Percentiles rank a stretch among this genome's conserved stretches.
These are phyloP conservation scores for Melanchra persicariae DNA, from an alignment of 2,888 invertebrate species.

Conservation along the genomic window DNA sequence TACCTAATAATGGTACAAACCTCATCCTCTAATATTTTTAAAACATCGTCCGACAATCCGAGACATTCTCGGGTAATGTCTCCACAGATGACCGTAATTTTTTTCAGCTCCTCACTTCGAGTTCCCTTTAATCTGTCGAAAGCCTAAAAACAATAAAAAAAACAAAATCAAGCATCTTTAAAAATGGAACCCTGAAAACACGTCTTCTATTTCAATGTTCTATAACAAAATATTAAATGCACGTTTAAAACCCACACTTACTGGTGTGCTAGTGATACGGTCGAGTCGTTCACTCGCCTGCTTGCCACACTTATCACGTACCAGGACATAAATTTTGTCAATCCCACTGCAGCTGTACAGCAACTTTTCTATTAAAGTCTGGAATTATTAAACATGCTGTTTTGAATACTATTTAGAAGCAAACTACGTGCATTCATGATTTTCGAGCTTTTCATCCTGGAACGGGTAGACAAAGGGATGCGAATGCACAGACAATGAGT, in stretches of 20 bases:
- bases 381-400: slow-evolving; percentile 56
- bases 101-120: slow-evolving; percentile 60
- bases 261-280: slow-evolving; percentile 61
- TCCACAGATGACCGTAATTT: slow-evolving; percentile 67
- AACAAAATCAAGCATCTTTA: not conserved
- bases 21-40: slow-evolving; percentile 62
- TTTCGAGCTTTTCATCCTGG: not conserved
- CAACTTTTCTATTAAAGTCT: slow-evolving; percentile 73
- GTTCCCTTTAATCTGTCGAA: slow-evolving; percentile 65
- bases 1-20: slow-evolving; percentile 40
- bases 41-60: slow-evolving; percentile 61
- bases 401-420: slow-evolving; percentile 34
- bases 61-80: slow-evolving; percentile 61
- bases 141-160: slow-evolving; percentile 57
- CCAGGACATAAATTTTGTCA: slow-evolving; percentile 70
- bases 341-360: slow-evolving; percentile 67
- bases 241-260: slow-evolving; percentile 50
- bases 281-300: slow-evolving; percentile 60
- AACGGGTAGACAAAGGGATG: not conserved
- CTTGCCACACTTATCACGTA: slow-evolving; percentile 66
- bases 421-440: slow-evolving; percentile 26
- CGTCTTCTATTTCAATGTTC: not conserved
- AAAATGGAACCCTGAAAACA: not conserved
- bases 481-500: slow-evolving; percentile 4
- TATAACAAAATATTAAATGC: slow-evolving; percentile 12